These are phyloP conservation scores for Agelas oroides DNA, from an alignment of 37 sponge, comb jelly and placozoan genomes.

Conservation along the genomic window DNA sequence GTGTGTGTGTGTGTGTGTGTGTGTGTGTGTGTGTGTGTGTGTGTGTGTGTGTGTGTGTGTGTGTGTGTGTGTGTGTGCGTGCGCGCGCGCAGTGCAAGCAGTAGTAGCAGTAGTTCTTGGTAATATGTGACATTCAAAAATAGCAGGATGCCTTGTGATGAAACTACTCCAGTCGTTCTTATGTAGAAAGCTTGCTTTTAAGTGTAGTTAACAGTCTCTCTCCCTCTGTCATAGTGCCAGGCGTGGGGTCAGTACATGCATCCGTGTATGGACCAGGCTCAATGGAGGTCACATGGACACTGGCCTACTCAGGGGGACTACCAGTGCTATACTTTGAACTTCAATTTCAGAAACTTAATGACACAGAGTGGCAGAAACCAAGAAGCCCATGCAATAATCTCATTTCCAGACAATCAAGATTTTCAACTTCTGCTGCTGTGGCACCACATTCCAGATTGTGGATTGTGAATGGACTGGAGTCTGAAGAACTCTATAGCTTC, in stretches of 20 bases:
- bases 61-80: too few relatives aligned
- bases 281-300: conserved; percentile 9
- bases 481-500: conserved; percentile 9
- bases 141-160: too few relatives aligned
- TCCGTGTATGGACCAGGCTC: conserved; percentile 30
- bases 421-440: background rate
- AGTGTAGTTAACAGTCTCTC: too few relatives aligned
- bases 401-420: too few relatives aligned
- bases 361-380: background rate
- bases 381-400: background rate
- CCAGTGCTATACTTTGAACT: conserved; percentile 2
- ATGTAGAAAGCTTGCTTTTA: too few relatives aligned
- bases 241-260: conserved; percentile 15
- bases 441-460: background rate
- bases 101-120: too few relatives aligned
- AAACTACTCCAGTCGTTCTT: too few relatives aligned
- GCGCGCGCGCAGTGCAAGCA: too few relatives aligned
- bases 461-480: conserved; percentile 23
- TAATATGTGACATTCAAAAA: too few relatives aligned
- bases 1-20: too few relatives aligned
- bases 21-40: too few relatives aligned
- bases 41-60: too few relatives aligned
- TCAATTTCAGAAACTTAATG: background rate
- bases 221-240: background rate
- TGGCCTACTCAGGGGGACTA: conserved; percentile 30